Evolutionary conservation across 2,113 vertebrate species (phyloP), one percentile per base, ranked within the genome.

Genomic region (Oriolus oriolus): DNA sequence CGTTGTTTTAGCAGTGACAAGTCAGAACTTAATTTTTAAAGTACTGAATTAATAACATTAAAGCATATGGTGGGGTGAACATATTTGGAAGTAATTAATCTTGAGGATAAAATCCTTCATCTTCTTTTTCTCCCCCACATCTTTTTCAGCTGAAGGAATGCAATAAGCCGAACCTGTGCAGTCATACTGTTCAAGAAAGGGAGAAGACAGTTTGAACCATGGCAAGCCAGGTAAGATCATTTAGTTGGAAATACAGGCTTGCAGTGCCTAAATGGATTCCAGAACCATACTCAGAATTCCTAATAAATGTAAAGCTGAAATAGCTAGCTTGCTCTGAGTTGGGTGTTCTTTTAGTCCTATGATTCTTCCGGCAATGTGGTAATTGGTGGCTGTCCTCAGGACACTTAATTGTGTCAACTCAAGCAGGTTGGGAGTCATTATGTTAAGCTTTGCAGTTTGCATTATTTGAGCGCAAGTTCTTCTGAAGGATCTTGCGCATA

Each of bases 151-250:
- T 81, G 92, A 81, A 89, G 90, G 50, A 94, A 42, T 35, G 16
- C 44, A 31, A 2, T 65, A 88, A 68, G 35, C n/a, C 13, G 50
- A 78, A 45, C 52, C 49, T 33, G 73, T 17, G 45, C 69, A 22
- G 37, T 37, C 1, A 2, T 27, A 9, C 26, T 68, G 54, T 10
- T 85, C 0, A 1, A 78, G 87, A 53, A 37, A 52, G 61, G n/a
- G 61, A 20, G 93, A 94, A 76, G 84, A 56, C 69, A 65, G n/a
- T 64, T 90, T 91, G 77, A 95, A 61, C 82, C 49, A 96, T 97
- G 97, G 96, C 97, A 79, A 96, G n/a, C 92, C 97, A 93, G 97
- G 97, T 97, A 97, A 97, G 97, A 96, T 92, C 13, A 42, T 79
- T 66, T 92, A 85, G 69, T 95, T 92, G 90, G 90, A 84, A 90